phyloP scores from a whole-genome alignment of 2,888 invertebrate genomes.

The Drosophila incognita region DNA sequence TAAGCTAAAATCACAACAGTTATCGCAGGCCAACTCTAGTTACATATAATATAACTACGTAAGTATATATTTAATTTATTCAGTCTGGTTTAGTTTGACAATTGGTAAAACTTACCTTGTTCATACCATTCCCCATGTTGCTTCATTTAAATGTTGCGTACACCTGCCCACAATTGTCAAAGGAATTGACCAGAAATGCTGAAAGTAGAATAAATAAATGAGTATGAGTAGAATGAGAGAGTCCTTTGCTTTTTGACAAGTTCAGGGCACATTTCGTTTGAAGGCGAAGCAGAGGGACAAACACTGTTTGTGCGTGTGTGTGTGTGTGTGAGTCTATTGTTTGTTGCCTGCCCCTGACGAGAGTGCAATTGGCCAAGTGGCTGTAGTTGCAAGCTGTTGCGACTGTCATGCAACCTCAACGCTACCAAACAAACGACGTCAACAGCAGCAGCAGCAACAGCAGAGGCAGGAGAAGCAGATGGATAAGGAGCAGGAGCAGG shows the following conservation, averaged over 20 bases:
- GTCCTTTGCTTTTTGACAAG: conserved; percentile 38
- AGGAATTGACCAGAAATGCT: conserved; percentile 52
- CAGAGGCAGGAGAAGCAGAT: conserved; percentile 6
- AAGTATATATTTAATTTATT: background rate
- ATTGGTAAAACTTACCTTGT: conserved; percentile 88
- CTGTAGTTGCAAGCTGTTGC: conserved; percentile 60
- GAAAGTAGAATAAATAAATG: conserved; percentile 36
- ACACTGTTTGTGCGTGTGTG: conserved; percentile 6
- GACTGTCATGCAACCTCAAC: conserved; percentile 53
- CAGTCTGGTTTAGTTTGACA: background rate
- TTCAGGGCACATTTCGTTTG: conserved; percentile 44
- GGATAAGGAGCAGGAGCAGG: background rate
- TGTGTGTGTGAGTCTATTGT: conserved; percentile 28
- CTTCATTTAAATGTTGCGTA: conserved; percentile 80
- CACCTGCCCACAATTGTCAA: conserved; percentile 60
- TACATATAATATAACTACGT: background rate
- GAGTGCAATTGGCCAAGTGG: conserved; percentile 60
- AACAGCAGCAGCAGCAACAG: conserved; percentile 2
- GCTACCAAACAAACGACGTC: conserved; percentile 28
- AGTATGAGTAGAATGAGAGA: background rate
- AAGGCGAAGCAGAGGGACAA: conserved; percentile 29
- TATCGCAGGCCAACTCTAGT: background rate
- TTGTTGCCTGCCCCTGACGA: conserved; percentile 46
- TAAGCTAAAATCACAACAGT: background rate
- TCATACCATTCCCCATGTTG: conserved; percentile 95